Conservation (phyloP, 2,797 vertebrate genomes). For the Artibeus jamaicensis region DNA sequence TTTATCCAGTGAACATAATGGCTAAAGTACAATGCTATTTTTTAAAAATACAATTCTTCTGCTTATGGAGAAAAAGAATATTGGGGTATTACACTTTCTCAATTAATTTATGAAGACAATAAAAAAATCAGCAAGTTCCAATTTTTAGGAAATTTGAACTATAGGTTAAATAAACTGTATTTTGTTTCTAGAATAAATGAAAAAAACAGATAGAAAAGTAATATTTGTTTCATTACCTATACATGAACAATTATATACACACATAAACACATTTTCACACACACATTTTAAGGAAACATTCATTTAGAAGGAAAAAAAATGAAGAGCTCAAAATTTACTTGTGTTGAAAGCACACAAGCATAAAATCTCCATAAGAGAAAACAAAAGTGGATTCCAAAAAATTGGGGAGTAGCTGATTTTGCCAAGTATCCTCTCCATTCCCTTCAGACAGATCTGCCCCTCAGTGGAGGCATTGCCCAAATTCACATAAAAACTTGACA, state of each 20-base stretch:
- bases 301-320: neutral
- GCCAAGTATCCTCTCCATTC: neutral
- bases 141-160: neutral
- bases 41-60: neutral
- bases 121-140: neutral
- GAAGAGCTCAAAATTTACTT: neutral
- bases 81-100: neutral
- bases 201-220: neutral
- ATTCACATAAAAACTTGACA: neutral
- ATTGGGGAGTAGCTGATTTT: neutral
- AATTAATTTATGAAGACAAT: neutral
- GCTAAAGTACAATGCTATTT: neutral
- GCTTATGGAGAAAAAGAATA: neutral
- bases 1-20: neutral
- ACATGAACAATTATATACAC: neutral
- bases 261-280: neutral
- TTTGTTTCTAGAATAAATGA: slow-evolving; percentile 34
- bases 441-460: neutral
- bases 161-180: neutral
- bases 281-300: neutral
- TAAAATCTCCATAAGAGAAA: neutral
- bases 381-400: neutral
- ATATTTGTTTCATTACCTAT: neutral
- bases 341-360: neutral
- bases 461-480: neutral